Evolutionary conservation across 64 coral and sea anemone genomes (phyloP), one percentile per base, ranked within the genome.

Genomic region (Montipora sp.): DNA sequence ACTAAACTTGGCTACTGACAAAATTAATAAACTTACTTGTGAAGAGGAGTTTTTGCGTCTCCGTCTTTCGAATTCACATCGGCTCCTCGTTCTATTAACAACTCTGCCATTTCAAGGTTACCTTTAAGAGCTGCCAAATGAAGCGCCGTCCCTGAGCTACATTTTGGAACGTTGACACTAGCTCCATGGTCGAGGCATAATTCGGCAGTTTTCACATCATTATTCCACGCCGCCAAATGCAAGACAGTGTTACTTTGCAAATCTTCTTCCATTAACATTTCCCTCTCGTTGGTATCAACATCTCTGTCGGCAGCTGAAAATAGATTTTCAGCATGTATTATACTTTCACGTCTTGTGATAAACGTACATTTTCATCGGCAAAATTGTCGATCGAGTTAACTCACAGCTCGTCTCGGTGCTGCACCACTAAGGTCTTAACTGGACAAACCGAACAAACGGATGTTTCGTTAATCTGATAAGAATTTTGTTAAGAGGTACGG

Each of bases 31-130:
- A 90, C 53, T 48, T 77, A 92, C 90, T 24, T 77, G 57, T 92
- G 90, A 2, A 92, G 70, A 1, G 90, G 90, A 0, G 90, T 86
- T 58, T 92, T 75, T 3, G 80, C 73, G 3, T 76, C 20, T 8
- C 7, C 77, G 90, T 92, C 76, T 87, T 49, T 92, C 14, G 15
- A 21, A 55, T 87, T 47, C 14, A 78, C 16, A 49, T 15, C 19
- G 1, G 80, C 80, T n/a, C 81, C 71, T 55, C 53, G 24, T 86
- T 55, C 18, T 9, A 92, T 22, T 3, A 92, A 51, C 1, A 87
- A 47, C 18, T 87, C 76, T 3, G n/a, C 73, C 45, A 92, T 55
- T 16, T 92, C 90, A n/a, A 92, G 53, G 21, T 48, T 87, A 11
- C 72, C 72, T 75, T 72, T 87, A 16, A 67, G 14, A 13, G 84